Conservation (phyloP, 2,888 invertebrate genomes). For the Automeris io region DNA sequence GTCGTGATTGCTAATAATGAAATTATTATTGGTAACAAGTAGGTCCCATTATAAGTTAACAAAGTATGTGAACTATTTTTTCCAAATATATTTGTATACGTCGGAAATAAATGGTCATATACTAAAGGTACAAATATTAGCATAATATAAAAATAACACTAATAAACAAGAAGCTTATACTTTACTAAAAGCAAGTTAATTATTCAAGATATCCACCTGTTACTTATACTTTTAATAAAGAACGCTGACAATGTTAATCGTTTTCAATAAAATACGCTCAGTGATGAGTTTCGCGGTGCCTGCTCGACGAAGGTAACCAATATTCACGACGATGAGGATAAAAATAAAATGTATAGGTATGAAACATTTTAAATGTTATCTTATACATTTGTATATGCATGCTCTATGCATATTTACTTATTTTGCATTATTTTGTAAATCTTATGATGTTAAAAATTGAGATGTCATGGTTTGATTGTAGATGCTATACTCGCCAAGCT, state of each 20-base stretch:
- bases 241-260: conserved; percentile 24
- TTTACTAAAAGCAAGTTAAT: conserved; percentile 30
- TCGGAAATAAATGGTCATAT: no score
- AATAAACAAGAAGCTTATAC: conserved; percentile 15
- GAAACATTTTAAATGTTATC: neutral
- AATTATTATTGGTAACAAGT: conserved; percentile 44
- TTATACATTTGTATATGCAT: no score
- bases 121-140: no score
- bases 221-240: conserved; percentile 23
- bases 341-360: neutral
- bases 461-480: conserved; percentile 9
- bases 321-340: conserved; percentile 12
- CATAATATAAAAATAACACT: conserved; percentile 4
- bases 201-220: conserved; percentile 40
- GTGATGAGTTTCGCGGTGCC: conserved; percentile 1
- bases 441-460: conserved; percentile 11
- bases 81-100: no score
- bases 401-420: neutral
- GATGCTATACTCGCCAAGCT: conserved; percentile 1
- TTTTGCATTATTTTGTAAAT: conserved; percentile 18
- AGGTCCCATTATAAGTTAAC: conserved; percentile 11
- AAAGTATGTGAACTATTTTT: neutral
- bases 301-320: conserved; percentile 14
- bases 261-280: conserved; percentile 34
- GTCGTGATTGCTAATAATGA: conserved; percentile 62